Evolutionary conservation across 2,797 vertebrate genomes (phyloP), one percentile per base, ranked within the genome.

Genomic region (Myotis planiceps): DNA sequence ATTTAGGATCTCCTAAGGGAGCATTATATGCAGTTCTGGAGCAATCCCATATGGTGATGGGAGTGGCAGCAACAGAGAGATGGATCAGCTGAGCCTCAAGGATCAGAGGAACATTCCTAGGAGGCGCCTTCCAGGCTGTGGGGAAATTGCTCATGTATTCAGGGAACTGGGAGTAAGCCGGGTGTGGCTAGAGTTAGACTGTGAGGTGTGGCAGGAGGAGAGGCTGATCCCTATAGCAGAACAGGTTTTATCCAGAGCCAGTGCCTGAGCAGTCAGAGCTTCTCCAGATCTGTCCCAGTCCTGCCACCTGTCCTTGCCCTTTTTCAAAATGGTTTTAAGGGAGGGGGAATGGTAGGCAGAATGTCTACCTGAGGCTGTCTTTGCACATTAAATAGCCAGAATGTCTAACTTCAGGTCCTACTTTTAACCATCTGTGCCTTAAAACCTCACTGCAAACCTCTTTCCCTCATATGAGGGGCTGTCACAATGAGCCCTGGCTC

Each of bases 31-130:
- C 51, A 19, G 27, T 39, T 45, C 63, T 9, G 9, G 72, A 60
- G 13, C 34, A 23, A 9, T 74, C 39, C 53, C 75, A 23, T 9
- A 2, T 14, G 39, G 58, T 23, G 19, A 65, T 19, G 82, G 93
- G 95, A 74, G 94, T 69, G 89, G 92, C 83, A 10, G 5, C 10
- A n/a, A 58, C 37, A 0, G 51, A 34, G 76, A 90, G 58, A 34
- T 5, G 21, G 45, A 47, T 82, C 86, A 47, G 45, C 90, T 88
- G 82, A 91, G 95, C 92, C 86, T 83, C 16, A 3, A 49, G 88
- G 97, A 96, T 94, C 94, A 88, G 93, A 39, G 83, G 93, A 96
- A 81, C 97, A 96, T 97, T 97, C 97, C 95, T 74, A 58, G 53
- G 90, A 92, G 97, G 96, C 93, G 95, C 96, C 97, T 97, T 95